A percentile compares a stretch with the other conserved stretches of the same genome.
Conservation (phyloP, 2,797 vertebrate species). For the Gorsachius magnificus region DNA sequence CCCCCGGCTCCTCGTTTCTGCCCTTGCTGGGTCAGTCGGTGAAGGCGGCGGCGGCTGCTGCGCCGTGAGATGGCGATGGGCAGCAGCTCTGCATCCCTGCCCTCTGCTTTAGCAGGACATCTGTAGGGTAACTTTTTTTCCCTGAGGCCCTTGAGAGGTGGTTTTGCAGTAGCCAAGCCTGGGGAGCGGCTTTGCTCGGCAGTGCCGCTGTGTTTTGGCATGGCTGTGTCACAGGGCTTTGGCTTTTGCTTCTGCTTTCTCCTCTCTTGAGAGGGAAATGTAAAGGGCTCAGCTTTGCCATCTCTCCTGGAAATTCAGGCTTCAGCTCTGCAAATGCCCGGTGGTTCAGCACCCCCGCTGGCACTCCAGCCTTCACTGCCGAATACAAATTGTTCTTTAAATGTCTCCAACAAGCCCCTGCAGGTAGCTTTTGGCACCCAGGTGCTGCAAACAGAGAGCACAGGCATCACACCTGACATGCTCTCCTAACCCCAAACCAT, state of each 20-base stretch:
- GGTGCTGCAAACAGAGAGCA: rapidly evolving
- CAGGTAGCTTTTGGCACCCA: background rate
- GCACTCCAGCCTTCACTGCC: background rate
- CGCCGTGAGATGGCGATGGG: rapidly evolving
- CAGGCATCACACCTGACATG: background rate
- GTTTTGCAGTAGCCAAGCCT: background rate
- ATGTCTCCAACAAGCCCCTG: background rate
- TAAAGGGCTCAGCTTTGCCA: background rate
- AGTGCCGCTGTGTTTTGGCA: background rate
- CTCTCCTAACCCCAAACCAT: background rate
- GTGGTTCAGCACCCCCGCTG: background rate
- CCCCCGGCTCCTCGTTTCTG: background rate
- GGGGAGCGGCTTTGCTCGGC: background rate
- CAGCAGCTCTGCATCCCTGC: background rate
- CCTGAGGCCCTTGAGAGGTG: background rate
- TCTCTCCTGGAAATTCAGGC: background rate
- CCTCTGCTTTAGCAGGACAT: rapidly evolving
- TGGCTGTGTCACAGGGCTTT: background rate
- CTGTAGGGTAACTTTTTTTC: background rate
- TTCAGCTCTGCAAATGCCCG: background rate
- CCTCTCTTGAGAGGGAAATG: rapidly evolving
- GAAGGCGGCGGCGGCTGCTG: background rate
- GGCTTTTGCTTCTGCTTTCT: background rate
- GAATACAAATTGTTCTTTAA: background rate
- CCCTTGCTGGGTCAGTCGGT: background rate